Conservation (phyloP, 2,797 vertebrate genomes). For the Cirrhinus mrigala region DNA sequence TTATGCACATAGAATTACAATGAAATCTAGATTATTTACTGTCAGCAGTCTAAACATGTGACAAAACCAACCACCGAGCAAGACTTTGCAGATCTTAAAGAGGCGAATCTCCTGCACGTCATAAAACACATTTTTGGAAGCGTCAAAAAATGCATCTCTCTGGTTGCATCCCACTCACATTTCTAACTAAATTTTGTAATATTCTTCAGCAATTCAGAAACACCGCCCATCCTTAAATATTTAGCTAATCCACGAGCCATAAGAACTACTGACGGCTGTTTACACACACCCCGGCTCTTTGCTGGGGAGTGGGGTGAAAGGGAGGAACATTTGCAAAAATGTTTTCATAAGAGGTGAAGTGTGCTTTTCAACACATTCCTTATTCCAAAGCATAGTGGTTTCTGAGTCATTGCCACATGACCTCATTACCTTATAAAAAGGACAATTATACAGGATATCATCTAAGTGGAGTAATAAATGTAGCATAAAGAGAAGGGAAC, state of each 20-base stretch:
- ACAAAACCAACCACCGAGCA: not conserved
- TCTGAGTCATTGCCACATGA: constrained; percentile 73
- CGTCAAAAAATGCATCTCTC: not conserved
- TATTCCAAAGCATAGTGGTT: constrained; percentile 67
- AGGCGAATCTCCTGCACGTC: not conserved
- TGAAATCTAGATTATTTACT: not conserved
- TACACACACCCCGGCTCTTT: constrained; percentile 25
- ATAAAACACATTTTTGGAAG: constrained; percentile 3
- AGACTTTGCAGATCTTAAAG: not conserved
- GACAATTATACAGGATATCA: constrained; percentile 72
- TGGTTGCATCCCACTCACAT: constrained; percentile 9
- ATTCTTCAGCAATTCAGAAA: constrained; percentile 47
- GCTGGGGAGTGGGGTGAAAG: constrained; percentile 36
- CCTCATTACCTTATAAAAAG: constrained; percentile 63
- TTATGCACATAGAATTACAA: not conserved
- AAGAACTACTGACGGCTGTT: constrained; percentile 29
- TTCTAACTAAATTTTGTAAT: not conserved
- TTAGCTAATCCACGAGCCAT: constrained; percentile 20
- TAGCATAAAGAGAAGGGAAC: constrained; percentile 73
- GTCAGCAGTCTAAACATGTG: not conserved
- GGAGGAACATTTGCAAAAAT: constrained; percentile 55
- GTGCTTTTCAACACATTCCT: constrained; percentile 70
- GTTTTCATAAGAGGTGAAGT: constrained; percentile 61
- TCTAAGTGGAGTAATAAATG: constrained; percentile 78
- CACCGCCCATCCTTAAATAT: constrained; percentile 7